Base-by-base conservation (phyloP, 2,888 invertebrate genomes). In the Tachina lurida region DNA sequence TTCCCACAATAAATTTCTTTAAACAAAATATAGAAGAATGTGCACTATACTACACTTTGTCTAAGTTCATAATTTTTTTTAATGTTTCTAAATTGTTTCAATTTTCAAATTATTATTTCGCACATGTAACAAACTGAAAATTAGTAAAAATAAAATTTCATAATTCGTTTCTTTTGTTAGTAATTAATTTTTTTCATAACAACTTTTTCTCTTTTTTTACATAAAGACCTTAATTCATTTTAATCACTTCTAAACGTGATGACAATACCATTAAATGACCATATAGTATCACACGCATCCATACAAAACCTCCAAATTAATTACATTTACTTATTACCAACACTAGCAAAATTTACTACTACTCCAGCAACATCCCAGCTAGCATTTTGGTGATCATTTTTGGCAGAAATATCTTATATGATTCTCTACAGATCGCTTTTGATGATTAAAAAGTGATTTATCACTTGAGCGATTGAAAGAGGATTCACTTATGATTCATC, bases 171-270 rank as follows among this genome's bases (percentile, higher is more conserved):
- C n/a, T 41, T 19, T 63, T 75, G 19, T 45, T 56, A 41, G 1
- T 60, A 49, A 52, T 60, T 60, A 2, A 67, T 60, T 49, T 12
- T 17, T 47, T 47, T 31, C 31, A 49, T 10, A 67, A 31, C 10
- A 52, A 52, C 9, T 39, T 62, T 60, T 31, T 22, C 7, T 60
- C 10, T 52, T n/a, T 77, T 60, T 49, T 41, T 17, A 39, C 45
- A 47, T 60, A 75, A 68, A 79, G 83, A 86, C 31, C 78, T 76
- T 83, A 79, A 86, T 76, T 83, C 71, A 73, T 83, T 86, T 86
- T 76, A 83, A 86, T 86, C 86, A 80, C 83, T 86, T 73, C 86
- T 86, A 86, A 86, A 80, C 86, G 83, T 86, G 86, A 79, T 83
- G 79, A 86, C 79, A 83, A 83, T 86, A 62, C 79, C 86, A 83